phyloP scores from a whole-genome alignment of 1,140 invertebrate species.

The Heliconius melpomene region DNA sequence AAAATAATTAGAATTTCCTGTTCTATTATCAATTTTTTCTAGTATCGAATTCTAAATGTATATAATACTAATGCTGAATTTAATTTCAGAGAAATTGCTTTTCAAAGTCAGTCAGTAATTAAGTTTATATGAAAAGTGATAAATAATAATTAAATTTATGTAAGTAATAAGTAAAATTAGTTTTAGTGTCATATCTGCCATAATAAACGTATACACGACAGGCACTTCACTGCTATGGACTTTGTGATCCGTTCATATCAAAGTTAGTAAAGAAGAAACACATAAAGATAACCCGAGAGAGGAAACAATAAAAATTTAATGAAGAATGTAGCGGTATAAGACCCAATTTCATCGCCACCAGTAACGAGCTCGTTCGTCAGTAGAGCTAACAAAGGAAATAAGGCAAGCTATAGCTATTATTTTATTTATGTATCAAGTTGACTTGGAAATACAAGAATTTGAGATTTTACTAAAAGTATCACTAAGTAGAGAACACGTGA shows the following conservation, averaged over 20 bases:
- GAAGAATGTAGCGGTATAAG: slow-evolving; percentile 35
- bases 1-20: too few relatives aligned
- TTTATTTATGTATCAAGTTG: background rate
- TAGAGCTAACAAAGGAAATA: slow-evolving; percentile 33
- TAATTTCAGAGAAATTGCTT: too few relatives aligned
- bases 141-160: background rate
- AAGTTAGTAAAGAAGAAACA: background rate
- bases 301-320: slow-evolving; percentile 35
- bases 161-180: background rate
- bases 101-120: too few relatives aligned
- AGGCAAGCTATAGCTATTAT: background rate
- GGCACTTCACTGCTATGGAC: background rate
- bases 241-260: slow-evolving; percentile 12
- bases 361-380: slow-evolving; percentile 30
- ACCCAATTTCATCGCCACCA: slow-evolving; percentile 29
- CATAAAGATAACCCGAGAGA: slow-evolving; percentile 21
- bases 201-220: background rate
- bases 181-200: background rate
- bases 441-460: background rate
- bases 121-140: too few relatives aligned
- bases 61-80: too few relatives aligned
- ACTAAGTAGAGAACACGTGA: background rate
- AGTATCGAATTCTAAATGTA: too few relatives aligned
- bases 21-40: too few relatives aligned
- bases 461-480: background rate